Conservation (phyloP, 2,888 invertebrate species). For the Pyrochroa serraticornis region DNA sequence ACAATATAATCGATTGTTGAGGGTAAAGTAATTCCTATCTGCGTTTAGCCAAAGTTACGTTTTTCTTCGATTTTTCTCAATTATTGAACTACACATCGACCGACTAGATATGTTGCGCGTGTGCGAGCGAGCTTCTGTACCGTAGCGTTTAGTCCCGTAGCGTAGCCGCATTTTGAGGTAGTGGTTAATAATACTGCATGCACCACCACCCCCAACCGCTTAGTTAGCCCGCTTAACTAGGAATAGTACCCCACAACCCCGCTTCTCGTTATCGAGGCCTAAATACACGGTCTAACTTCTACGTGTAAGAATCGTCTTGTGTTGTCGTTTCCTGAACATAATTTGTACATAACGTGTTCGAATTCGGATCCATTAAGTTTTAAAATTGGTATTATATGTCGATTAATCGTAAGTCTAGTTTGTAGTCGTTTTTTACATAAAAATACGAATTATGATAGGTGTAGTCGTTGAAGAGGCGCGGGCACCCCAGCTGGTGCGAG, state of each 20-base stretch:
- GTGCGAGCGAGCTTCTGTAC: conserved; percentile 50
- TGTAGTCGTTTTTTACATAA: conserved; percentile 55
- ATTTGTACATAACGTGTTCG: conserved; percentile 35
- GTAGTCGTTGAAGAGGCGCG: conserved; percentile 52
- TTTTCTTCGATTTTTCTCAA: conserved; percentile 11
- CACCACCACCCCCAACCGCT: conserved; percentile 44
- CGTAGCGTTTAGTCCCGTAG: conserved; percentile 35
- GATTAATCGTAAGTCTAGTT: conserved; percentile 54
- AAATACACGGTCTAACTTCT: conserved; percentile 47
- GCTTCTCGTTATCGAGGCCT: conserved; percentile 51
- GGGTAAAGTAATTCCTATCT: conserved; percentile 55
- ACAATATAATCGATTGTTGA: conserved; percentile 57
- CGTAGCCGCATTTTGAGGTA: conserved; percentile 31
- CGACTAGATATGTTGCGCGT: conserved; percentile 53
- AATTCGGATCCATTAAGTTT: conserved; percentile 39
- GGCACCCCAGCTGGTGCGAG: conserved; percentile 58
- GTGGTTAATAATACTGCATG: conserved; percentile 41
- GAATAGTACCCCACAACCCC: conserved; percentile 14
- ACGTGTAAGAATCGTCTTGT: conserved; percentile 35
- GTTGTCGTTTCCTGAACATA: conserved; percentile 29
- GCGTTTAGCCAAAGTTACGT: conserved; percentile 47
- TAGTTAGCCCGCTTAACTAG: conserved; percentile 28
- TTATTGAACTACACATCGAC: conserved; percentile 45
- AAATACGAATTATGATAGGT: conserved; percentile 50
- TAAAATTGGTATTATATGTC: conserved; percentile 51